Evolutionary conservation across 2,113 vertebrate genomes (phyloP).

Genomic region (Labrus mixtus): DNA sequence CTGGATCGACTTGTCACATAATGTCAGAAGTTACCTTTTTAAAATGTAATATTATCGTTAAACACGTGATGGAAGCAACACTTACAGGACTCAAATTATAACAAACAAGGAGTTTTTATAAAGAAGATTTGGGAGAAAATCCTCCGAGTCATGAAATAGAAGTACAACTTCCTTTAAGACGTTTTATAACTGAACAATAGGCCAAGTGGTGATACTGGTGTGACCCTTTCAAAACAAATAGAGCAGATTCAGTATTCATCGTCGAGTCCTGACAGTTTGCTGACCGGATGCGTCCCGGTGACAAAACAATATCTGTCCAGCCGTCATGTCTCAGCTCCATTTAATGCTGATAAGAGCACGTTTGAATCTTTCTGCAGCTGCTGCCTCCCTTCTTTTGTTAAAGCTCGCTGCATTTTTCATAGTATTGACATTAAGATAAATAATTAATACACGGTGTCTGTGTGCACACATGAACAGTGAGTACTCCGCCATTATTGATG

Average conservation of each 20-base stretch:
- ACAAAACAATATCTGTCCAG: neutral
- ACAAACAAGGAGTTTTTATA: too few species aligned
- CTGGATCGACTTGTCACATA: neutral
- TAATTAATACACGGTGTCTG: slow-evolving; percentile 17
- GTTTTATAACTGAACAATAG: too few species aligned
- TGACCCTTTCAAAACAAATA: neutral
- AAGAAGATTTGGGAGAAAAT: too few species aligned
- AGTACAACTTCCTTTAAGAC: too few species aligned
- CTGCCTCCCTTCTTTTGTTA: neutral
- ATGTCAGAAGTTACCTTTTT: too few species aligned
- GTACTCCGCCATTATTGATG: neutral
- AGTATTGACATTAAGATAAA: slow-evolving; percentile 35
- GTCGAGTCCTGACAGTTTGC: neutral
- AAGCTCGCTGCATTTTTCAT: slow-evolving; percentile 18
- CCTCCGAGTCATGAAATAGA: too few species aligned
- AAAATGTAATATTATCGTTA: too few species aligned
- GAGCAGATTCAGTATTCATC: neutral
- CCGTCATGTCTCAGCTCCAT: neutral
- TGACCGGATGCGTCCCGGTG: neutral
- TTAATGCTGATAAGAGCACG: neutral
- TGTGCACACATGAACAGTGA: neutral
- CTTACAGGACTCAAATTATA: too few species aligned
- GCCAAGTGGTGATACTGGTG: neutral
- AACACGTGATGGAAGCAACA: too few species aligned
- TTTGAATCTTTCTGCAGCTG: neutral